Percentiles rank a stretch among this genome's conserved stretches.
phyloP scores from a whole-genome alignment of 1,140 invertebrate species.

The Wasmannia auropunctata region DNA sequence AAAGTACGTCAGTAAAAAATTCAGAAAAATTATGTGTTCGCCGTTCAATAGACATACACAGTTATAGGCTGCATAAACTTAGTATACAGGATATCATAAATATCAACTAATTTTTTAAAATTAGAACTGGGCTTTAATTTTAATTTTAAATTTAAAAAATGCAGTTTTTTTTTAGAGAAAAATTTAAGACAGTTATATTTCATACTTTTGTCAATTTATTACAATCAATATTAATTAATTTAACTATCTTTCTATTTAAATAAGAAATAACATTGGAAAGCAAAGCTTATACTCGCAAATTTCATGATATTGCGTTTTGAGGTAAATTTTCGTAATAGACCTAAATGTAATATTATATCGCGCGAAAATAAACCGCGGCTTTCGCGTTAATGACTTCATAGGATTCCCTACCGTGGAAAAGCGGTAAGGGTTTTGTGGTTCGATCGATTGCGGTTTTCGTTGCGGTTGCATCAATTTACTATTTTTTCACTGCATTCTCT shows the following conservation, averaged over 20 bases:
- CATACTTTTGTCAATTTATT: background rate
- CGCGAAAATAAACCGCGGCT: background rate
- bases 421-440: background rate
- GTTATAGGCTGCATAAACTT: too few species aligned
- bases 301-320: background rate
- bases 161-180: background rate
- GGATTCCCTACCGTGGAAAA: background rate
- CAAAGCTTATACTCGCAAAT: background rate
- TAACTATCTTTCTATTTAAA: background rate
- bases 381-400: background rate
- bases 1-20: background rate
- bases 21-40: background rate
- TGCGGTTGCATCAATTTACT: constrained; percentile 48
- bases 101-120: background rate
- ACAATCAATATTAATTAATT: background rate
- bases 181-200: background rate
- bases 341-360: background rate
- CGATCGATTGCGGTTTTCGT: constrained; percentile 46
- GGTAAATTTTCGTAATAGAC: constrained; percentile 19
- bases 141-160: background rate
- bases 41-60: background rate
- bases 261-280: background rate
- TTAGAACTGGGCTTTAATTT: too few species aligned
- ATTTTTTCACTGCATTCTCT: constrained; percentile 35
- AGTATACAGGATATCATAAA: background rate